Evolutionary conservation across 1,140 invertebrate genomes (phyloP).

Genomic region (Hormaphis cornu): DNA sequence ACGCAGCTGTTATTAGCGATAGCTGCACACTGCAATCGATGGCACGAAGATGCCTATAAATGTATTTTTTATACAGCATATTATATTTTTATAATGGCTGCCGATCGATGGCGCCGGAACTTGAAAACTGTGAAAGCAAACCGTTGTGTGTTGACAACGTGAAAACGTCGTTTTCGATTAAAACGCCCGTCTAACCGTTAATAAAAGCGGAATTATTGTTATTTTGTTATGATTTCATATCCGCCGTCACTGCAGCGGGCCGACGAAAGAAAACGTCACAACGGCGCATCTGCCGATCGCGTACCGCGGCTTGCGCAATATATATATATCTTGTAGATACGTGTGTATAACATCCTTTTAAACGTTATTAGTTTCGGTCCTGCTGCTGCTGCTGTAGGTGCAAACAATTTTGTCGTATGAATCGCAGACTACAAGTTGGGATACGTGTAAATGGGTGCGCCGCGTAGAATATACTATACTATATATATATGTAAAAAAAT

Average conservation of each 20-base stretch:
- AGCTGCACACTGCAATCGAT: not conserved
- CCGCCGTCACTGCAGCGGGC: not conserved
- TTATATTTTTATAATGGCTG: no score
- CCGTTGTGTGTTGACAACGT: not conserved
- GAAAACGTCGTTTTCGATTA: slow-evolving; percentile 11
- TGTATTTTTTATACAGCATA: no score
- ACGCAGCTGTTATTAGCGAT: not conserved
- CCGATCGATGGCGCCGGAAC: slow-evolving; percentile 13
- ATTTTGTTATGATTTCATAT: slow-evolving; percentile 29
- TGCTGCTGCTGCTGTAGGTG: not conserved
- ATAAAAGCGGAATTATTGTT: slow-evolving; percentile 25
- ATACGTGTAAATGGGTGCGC: not conserved
- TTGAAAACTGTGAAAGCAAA: slow-evolving; percentile 23
- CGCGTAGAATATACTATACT: not conserved
- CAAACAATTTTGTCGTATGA: not conserved
- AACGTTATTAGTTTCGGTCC: not conserved
- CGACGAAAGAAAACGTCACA: not conserved
- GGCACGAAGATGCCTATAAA: no score
- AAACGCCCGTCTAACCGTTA: not conserved
- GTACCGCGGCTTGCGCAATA: not conserved
- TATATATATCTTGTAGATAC: not conserved
- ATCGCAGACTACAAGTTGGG: not conserved
- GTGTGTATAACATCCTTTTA: not conserved
- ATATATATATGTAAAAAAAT: not conserved
- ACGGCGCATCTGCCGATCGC: not conserved